Percentiles rank a stretch among this genome's conserved stretches.
phyloP scores from a whole-genome alignment of 2,113 vertebrate species.

The Corynorhinus townsendii region DNA sequence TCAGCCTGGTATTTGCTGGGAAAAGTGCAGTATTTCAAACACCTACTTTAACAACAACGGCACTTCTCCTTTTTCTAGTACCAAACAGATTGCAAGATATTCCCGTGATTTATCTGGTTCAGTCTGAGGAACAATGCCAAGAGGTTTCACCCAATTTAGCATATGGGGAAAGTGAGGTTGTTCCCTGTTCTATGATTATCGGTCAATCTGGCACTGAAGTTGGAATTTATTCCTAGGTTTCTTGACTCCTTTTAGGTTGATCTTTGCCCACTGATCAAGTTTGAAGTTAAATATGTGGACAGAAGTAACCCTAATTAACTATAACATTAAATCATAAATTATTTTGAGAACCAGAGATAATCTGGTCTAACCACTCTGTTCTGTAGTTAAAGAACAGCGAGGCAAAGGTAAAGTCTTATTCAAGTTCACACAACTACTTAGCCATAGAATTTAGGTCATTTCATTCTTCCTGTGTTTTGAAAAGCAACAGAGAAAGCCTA shows the following conservation, averaged over 20 bases:
- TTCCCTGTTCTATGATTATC: neutral
- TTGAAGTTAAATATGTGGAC: neutral
- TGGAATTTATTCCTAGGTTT: neutral
- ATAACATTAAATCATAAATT: neutral
- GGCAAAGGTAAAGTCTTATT: neutral
- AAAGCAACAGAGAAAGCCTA: neutral
- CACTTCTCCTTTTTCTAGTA: neutral
- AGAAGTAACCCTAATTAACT: neutral
- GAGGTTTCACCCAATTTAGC: neutral
- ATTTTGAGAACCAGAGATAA: neutral
- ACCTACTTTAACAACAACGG: neutral
- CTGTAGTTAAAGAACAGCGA: neutral
- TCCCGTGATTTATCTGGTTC: neutral
- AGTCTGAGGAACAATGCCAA: neutral
- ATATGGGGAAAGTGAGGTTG: neutral
- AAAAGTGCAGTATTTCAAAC: neutral
- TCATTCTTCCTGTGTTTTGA: neutral
- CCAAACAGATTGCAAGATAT: neutral
- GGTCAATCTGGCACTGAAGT: neutral
- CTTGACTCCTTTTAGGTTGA: neutral
- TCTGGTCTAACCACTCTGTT: neutral
- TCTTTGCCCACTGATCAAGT: neutral
- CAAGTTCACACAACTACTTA: neutral
- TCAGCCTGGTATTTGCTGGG: neutral
- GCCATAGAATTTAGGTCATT: neutral